phyloP scores from a whole-genome alignment of 2,888 invertebrate genomes.

The Archips xylosteana region DNA sequence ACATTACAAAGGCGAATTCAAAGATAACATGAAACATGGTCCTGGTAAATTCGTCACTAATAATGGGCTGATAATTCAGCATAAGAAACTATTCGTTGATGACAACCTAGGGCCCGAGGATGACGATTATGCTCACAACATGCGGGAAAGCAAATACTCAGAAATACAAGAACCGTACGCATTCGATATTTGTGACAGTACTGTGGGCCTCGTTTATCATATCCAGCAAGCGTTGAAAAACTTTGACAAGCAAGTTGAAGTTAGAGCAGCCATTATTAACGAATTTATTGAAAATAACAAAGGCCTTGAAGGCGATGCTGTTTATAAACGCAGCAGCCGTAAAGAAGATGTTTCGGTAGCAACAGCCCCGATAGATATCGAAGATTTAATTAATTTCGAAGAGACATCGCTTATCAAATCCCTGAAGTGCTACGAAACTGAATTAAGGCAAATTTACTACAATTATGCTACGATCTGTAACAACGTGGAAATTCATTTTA shows the following conservation, averaged over 20 bases:
- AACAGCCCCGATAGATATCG: conserved; percentile 45
- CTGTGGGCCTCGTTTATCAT: conserved; percentile 76
- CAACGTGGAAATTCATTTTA: conserved; percentile 64
- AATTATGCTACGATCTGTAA: conserved; percentile 81
- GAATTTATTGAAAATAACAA: conserved; percentile 68
- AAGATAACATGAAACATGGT: conserved; percentile 85
- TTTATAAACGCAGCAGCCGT: conserved; percentile 11
- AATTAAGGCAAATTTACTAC: conserved; percentile 80
- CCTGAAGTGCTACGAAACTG: conserved; percentile 74
- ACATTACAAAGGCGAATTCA: conserved; percentile 84
- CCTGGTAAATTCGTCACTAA: conserved; percentile 83
- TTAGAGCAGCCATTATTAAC: conserved; percentile 59
- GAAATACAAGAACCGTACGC: conserved; percentile 55
- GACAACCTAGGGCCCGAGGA: conserved; percentile 73
- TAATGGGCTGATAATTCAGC: conserved; percentile 80
- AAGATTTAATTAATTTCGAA: conserved; percentile 71
- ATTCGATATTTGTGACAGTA: conserved; percentile 69
- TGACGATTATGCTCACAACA: conserved; percentile 27
- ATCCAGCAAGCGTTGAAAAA: conserved; percentile 70
- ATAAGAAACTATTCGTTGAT: conserved; percentile 79
- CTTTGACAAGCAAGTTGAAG: conserved; percentile 65
- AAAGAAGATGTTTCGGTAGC: conserved; percentile 47
- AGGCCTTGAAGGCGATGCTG: conserved; percentile 43
- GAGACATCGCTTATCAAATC: conserved; percentile 75
- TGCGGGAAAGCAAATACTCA: conserved; percentile 48